Conservation (phyloP, 2,113 vertebrate genomes). For the Bubo blakistoni region DNA sequence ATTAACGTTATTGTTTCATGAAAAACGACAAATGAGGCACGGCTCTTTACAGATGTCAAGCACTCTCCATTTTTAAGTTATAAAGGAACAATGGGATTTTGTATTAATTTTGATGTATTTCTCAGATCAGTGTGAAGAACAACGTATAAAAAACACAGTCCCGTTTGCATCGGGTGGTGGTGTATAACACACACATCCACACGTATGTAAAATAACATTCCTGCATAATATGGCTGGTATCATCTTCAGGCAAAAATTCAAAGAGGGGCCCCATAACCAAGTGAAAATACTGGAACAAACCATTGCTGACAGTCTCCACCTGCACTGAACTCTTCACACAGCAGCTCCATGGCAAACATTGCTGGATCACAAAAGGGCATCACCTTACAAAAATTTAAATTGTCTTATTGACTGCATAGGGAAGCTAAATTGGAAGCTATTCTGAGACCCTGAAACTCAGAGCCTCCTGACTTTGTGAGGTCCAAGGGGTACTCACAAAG, state of each 20-base stretch:
- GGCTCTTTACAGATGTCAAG: background rate
- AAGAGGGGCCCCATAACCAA: too few relatives aligned
- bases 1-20: background rate
- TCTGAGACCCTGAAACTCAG: background rate
- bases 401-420: background rate
- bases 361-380: background rate
- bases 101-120: background rate
- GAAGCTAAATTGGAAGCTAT: background rate
- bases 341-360: background rate
- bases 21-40: background rate
- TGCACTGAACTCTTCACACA: background rate
- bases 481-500: background rate
- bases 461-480: background rate
- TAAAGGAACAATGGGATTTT: background rate
- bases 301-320: background rate
- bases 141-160: background rate
- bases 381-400: background rate
- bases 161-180: background rate
- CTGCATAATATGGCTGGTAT: background rate
- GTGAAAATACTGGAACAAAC: background rate
- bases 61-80: background rate
- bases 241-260: background rate
- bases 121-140: background rate
- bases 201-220: background rate
- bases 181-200: background rate